Base-by-base conservation (phyloP, 2,797 vertebrate species). In the Myotis vivesi region DNA sequence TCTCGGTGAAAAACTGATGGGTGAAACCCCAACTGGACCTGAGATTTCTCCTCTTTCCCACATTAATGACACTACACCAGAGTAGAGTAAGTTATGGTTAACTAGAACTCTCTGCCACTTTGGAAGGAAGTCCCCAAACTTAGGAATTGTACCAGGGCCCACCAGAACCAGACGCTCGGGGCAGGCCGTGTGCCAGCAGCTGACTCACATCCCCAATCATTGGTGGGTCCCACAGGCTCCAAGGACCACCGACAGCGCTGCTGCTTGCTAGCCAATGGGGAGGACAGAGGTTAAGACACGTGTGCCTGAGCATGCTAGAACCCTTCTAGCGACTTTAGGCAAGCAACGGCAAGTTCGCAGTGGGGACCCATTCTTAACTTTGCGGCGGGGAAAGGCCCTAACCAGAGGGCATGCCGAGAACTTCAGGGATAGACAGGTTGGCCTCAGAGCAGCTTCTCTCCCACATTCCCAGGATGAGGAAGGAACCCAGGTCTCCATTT, bases 21-120 rank as follows among this genome's bases (percentile, higher is more conserved):
- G 92, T 82, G 95, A 79, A 97, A 95, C 89, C 71, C 84, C 59
- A 64, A 68, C 16, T 95, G 94, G 86, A 97, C 96, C 96, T 95
- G 92, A 95, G 91, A 95, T 94, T 95, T 87, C 82, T 94, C 64
- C 91, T 71, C 82, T 83, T 75, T 44, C 85, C 91, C 87, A 8
- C 25, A 28, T 38, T 49, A 77, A 81, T 71, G 93, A 77, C 38
- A 55, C 51, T 77, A 49, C 30, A 22, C n/a, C 16, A 8, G 75
- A 91, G 62, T n/a, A 46, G 41, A 95, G n/a, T 36, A 64, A 64
- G 38, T 69, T 84, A 33, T 23, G 51, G 51, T 64, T 66, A 76
- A 86, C 20, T 38, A 4, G 13, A 49, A 68, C 22, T 80, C 92
- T 49, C 53, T 25, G 91, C 20, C 55, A 53, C 16, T 2, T 91